Base-by-base conservation (phyloP, 2,113 vertebrate species). In the Tupaia tana region DNA sequence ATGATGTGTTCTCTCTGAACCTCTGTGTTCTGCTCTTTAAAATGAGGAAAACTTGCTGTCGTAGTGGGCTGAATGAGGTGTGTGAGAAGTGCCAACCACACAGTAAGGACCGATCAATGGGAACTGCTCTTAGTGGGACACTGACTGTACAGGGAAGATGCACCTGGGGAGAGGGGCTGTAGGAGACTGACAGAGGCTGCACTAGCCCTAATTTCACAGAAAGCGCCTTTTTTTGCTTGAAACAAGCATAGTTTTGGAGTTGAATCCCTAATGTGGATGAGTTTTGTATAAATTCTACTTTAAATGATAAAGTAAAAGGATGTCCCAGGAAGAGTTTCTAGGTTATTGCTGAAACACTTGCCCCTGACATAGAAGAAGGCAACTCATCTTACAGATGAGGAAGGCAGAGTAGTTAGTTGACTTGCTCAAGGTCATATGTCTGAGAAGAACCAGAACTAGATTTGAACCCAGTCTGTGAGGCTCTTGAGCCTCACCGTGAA, bases 11-110 rank as follows among this genome's bases (percentile, higher is more conserved):
- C 14, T 94, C 61, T 94, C 79, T 58, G 79, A 43, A 18, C 34
- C 70, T 91, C 89, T 19, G 74, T 61, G n/a, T 92, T 71, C 61
- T 83, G 73, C n/a, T 96, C 67, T 31, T 59, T 43, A 73, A 86
- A 71, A 66, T 11, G 10, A 29, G 16, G 13, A 59, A 2, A 9
- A 64, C 66, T 54, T 58, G 63, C 79, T 54, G 19, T 6, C 29
- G 13, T 13, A 15, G 7, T 20, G 52, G 5, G 64, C n/a, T 66
- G 56, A 80, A 8, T 20, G 5, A 91, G 89, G 77, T 4, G 4
- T 18, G 24, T 14, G 6, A 20, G 22, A 77, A 58, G 71, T 1
- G 34, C 58, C 24, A n/a, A 54, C 27, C 14, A 52, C 0, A 0
- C 0, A 7, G 34, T 1, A 18, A 63, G 29, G 52, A n/a, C 1